A percentile compares a stretch with the other conserved stretches of the same genome.
These are phyloP conservation scores for Hylyphantes graminicola DNA, from an alignment of 1,140 invertebrate species.

Conservation along the genomic window DNA sequence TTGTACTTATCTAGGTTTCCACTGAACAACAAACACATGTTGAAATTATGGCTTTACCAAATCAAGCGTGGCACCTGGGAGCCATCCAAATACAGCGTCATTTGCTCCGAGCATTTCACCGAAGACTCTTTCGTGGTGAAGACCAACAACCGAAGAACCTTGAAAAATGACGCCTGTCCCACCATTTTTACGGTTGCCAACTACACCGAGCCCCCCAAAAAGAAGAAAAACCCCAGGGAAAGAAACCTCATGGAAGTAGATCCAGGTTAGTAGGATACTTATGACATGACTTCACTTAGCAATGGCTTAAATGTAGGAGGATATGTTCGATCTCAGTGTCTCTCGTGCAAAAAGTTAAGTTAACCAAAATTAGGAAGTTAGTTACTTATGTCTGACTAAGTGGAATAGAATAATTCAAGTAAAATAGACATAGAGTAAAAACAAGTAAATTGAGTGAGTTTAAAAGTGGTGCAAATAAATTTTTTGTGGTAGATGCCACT, in stretches of 20 bases:
- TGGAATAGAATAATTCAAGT: too few relatives aligned
- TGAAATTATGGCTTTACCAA: constrained; percentile 50
- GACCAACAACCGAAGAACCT: constrained; percentile 37
- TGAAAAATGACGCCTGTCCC: constrained; percentile 50
- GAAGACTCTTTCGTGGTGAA: constrained; percentile 47
- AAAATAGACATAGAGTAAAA: too few relatives aligned
- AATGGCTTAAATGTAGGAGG: background rate
- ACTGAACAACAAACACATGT: constrained; percentile 38
- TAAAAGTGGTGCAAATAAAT: too few relatives aligned
- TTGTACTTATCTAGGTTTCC: constrained; percentile 32
- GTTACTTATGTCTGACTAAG: too few relatives aligned
- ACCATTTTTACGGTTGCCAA: constrained; percentile 48
- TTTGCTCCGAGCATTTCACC: constrained; percentile 50
- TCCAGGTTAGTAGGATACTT: background rate
- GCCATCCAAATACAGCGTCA: constrained; percentile 52
- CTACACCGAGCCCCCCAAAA: constrained; percentile 28
- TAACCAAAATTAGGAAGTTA: background rate
- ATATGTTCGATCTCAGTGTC: background rate
- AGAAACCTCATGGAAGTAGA: constrained; percentile 7
- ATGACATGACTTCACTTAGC: too few relatives aligned
- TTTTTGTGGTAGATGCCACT: too few relatives aligned
- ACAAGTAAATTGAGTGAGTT: too few relatives aligned
- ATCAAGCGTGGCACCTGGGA: constrained; percentile 49
- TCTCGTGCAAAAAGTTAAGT: background rate
- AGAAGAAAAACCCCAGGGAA: constrained; percentile 22